These are phyloP conservation scores for Andinoacara biseriatus DNA, from an alignment of 2,113 vertebrate species.

Conservation along the genomic window DNA sequence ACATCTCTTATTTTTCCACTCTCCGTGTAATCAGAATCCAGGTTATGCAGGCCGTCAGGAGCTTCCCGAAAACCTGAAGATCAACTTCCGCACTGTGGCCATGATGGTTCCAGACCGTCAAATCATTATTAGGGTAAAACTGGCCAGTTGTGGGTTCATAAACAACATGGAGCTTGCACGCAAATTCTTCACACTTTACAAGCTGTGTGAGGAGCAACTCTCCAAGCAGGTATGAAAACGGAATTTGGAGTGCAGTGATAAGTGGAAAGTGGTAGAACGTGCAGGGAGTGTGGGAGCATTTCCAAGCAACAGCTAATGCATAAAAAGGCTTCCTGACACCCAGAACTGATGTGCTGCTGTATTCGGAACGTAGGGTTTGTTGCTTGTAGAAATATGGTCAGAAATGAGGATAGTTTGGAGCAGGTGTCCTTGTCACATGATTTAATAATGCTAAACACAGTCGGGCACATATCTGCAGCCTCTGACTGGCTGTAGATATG, in stretches of 20 bases:
- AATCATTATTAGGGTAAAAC: slow-evolving; percentile 95
- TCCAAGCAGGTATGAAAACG: slow-evolving; percentile 89
- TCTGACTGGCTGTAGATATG: background rate
- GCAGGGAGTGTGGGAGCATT: background rate
- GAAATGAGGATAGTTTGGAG: background rate
- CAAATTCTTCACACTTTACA: slow-evolving; percentile 96
- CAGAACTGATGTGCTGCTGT: background rate
- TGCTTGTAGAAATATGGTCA: background rate
- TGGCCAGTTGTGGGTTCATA: slow-evolving; percentile 96
- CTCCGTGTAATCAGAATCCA: slow-evolving; percentile 84
- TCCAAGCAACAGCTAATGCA: background rate
- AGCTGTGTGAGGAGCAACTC: slow-evolving; percentile 95
- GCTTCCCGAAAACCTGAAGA: slow-evolving; percentile 97
- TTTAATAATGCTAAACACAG: background rate
- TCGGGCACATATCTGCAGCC: too few relatives aligned
- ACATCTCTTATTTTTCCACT: background rate
- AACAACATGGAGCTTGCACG: slow-evolving; percentile 90
- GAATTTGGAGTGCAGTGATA: background rate
- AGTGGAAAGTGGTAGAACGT: background rate
- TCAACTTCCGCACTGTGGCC: slow-evolving; percentile 95
- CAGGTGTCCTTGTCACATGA: background rate
- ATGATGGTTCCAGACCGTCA: slow-evolving; percentile 99
- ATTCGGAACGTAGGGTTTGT: background rate
- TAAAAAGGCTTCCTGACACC: background rate
- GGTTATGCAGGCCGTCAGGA: slow-evolving; percentile 97